Evolutionary conservation across 2,797 vertebrate species (phyloP), one percentile per base, ranked within the genome.

Genomic region (Erethizon dorsatum): DNA sequence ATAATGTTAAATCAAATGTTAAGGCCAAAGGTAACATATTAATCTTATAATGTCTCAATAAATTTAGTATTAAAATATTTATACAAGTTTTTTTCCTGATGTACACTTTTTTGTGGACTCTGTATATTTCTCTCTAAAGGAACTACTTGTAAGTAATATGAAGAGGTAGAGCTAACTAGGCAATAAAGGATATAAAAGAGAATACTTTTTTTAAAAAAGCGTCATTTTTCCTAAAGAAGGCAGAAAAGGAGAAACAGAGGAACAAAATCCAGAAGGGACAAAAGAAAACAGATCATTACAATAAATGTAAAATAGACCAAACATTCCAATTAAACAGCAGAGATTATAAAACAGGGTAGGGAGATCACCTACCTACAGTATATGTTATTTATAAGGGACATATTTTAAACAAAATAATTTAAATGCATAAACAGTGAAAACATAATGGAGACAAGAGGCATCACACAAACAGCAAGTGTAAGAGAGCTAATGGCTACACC

Each of bases 341-440:
- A 79, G n/a, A 47, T 12, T n/a, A 26, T 28, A n/a, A 88, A 71
- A 92, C 15, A 13, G 1, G 0, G 18, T 26, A 17, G 24, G 8
- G 77, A 45, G 3, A 82, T 31, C n/a, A 56, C 37, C 10, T 84
- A 78, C 24, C 28, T 88, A 28, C 57, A 26, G 26, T 31, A 26
- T 2, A 77, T 94, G 9, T 6, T 94, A 24, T 37, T 95, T 73
- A 59, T 54, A 83, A 88, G 5, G 18, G 3, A 78, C 4, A 45
- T 5, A 57, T 61, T 73, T 93, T 79, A 87, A 67, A 79, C 65
- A 71, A 26, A 91, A 90, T 88, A 26, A 75, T 71, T 45, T 28
- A 69, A 90, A 91, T 26, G 45, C 37, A 88, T 50, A 85, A 91
- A 56, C 57, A 6, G 7, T 59, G 31, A 89, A 91, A 94, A 94